These are phyloP conservation scores for Neolamprologus longior DNA, from an alignment of 2,113 vertebrate species.

Conservation along the genomic window DNA sequence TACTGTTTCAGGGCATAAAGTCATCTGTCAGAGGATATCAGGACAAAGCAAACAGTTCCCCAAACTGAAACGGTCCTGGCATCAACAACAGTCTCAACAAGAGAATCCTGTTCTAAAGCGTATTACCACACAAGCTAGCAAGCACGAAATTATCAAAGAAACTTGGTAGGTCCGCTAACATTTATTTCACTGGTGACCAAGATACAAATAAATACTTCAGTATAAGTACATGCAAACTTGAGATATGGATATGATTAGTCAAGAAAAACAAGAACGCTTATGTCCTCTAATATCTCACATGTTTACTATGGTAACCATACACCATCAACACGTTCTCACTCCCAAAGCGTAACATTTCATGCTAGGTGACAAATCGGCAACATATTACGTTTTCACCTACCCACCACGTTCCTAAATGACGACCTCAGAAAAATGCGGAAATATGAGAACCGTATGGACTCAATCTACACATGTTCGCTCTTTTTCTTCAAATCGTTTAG, in stretches of 20 bases:
- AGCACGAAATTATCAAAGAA: background rate
- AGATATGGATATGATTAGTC: background rate
- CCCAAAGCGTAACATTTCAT: fast-evolving
- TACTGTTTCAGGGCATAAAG: constrained; percentile 11
- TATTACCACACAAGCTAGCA: background rate
- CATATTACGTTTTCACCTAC: too few species aligned
- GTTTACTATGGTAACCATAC: background rate
- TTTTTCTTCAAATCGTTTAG: fast-evolving
- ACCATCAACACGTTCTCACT: too few species aligned
- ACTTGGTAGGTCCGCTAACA: background rate
- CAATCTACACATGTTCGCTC: too few species aligned
- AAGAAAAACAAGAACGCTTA: background rate
- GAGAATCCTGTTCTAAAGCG: background rate
- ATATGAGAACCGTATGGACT: too few species aligned
- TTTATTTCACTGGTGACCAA: background rate
- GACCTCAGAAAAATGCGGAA: too few species aligned
- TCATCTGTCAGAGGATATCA: constrained; percentile 8
- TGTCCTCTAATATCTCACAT: background rate
- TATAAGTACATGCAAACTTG: background rate
- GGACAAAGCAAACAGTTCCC: background rate
- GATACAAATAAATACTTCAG: background rate
- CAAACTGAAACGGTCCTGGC: background rate
- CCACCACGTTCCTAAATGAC: too few species aligned
- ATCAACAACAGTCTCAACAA: background rate
- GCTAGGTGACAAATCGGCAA: too few species aligned